Evolutionary conservation across 2,888 invertebrate genomes (phyloP), one percentile per base, ranked within the genome.

Genomic region (Lasioglossum calceatum): DNA sequence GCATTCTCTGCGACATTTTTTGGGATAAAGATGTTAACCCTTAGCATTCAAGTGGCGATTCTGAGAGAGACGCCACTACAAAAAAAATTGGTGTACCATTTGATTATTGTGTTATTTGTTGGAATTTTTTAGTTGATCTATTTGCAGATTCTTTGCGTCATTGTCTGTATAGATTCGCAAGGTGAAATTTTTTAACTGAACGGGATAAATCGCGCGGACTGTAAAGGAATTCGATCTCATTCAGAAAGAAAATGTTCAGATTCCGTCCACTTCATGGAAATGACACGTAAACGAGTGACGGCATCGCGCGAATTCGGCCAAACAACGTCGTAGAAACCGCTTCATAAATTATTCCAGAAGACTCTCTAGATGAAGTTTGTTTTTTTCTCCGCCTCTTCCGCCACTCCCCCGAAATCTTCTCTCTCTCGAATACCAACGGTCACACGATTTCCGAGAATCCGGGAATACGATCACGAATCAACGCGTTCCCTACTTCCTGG

Each of bases 391-490:
- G 2, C 54, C n/a, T 42, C 39, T n/a, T n/a, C n/a, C 10, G 23
- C 70, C 39, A n/a, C 70, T 70, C 70, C n/a, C 36, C 39, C 70
- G 23, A 36, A 44, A 70, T n/a, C 70, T 27, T 61, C 2, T 27
- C 27, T 61, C 61, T 61, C 27, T 27, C 14, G 70, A 36, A 67
- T 67, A 67, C 36, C 47, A 71, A 83, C 84, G 77, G 61, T 70
- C 39, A 19, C 16, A 50, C 76, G 72, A 79, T 85, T 67, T 85
- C 85, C 47, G 36, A 72, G 85, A 85, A 85, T 44, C 79, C 54
- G 32, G 16, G 27, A n/a, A 75, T 81, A 86, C 61, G 75, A 86
- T 86, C 86, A 50, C 79, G 75, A 78, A 78, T 78, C 58, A 47
- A 64, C 73, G 67, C 72, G 77, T 19, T 80, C 75, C 42, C 71